Percentiles rank a stretch among this genome's conserved stretches.
Evolutionary conservation across 2,888 invertebrate species (phyloP).

Genomic region (Myopa testacea): DNA sequence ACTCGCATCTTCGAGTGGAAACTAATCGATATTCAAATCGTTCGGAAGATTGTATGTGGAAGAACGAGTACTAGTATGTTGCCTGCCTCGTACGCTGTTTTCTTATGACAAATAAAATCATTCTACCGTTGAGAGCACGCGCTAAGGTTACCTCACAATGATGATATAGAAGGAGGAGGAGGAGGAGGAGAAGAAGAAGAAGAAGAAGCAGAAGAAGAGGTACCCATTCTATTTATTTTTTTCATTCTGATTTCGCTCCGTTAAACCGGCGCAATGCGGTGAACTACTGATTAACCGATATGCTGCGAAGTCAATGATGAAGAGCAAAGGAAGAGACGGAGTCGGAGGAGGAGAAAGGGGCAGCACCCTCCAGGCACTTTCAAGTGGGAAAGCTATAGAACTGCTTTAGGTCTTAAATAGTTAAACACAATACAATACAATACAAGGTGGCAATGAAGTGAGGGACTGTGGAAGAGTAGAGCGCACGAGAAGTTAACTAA

Average conservation of each 20-base stretch:
- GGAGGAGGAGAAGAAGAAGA: neutral
- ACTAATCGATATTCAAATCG: no score
- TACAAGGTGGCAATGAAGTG: neutral
- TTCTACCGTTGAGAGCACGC: neutral
- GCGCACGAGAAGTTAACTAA: neutral
- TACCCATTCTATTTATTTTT: neutral
- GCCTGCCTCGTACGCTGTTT: neutral
- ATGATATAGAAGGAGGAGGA: neutral
- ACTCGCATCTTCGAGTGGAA: no score
- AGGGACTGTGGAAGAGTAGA: neutral
- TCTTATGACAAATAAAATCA: neutral
- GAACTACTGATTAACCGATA: constrained; percentile 38
- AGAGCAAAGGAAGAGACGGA: neutral
- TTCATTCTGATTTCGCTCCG: neutral
- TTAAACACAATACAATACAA: neutral
- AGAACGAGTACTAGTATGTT: neutral
- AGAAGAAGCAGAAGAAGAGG: no score
- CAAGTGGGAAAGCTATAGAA: neutral
- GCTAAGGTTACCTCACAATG: no score
- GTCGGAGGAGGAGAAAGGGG: neutral
- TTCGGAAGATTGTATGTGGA: neutral
- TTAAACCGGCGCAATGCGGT: constrained; percentile 30
- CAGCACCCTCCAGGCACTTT: neutral
- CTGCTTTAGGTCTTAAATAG: neutral
- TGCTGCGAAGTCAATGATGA: neutral